Base-by-base conservation (phyloP, 2,888 invertebrate species). In the Cryptocheilus praepositus region DNA sequence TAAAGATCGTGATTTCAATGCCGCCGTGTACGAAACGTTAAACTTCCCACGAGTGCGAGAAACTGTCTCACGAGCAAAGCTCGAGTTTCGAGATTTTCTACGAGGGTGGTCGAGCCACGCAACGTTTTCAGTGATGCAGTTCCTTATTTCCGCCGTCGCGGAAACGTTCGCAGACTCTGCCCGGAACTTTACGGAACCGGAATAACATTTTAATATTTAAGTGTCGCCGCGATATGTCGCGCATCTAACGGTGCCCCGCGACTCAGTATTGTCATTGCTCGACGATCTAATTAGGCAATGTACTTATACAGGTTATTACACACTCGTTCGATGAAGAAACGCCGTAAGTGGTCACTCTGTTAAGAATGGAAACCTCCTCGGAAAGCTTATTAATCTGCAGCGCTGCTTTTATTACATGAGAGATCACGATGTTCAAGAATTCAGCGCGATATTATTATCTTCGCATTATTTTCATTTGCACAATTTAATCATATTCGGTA, bases 1-100 rank as follows among this genome's bases (percentile, higher is more conserved):
- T 73, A 76, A 76, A 69, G 71, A 76, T 73, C 73, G 76, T 69
- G 77, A 73, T 76, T 77, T 67, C 74, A 65, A 61, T 67, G 49
- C 54, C 60, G 63, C 74, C 69, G 49, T 69, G 65, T 74, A 62
- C 67, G 70, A 70, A 77, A 70, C 71, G 74, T 74, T 71, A 70
- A 74, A 64, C 74, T 74, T 67, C 51, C 59, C 71, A 61, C 61
- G 46, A 16, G 15, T 25, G 15, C 19, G 65, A 67, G 64, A 58
- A 52, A 61, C 62, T 75, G 60, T 64, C 58, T 56, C 46, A 45
- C 56, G 57, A 59, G 61, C 44, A 66, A 61, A 53, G 67, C 25
- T 62, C 69, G 74, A 67, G 64, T 64, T 74, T 77, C 62, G 59
- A 22, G 69, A 61, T 69, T 49, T 46, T 18, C 49, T n/a, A 11